phyloP scores from a whole-genome alignment of 2,797 vertebrate species.

The Dermochelys coriacea region DNA sequence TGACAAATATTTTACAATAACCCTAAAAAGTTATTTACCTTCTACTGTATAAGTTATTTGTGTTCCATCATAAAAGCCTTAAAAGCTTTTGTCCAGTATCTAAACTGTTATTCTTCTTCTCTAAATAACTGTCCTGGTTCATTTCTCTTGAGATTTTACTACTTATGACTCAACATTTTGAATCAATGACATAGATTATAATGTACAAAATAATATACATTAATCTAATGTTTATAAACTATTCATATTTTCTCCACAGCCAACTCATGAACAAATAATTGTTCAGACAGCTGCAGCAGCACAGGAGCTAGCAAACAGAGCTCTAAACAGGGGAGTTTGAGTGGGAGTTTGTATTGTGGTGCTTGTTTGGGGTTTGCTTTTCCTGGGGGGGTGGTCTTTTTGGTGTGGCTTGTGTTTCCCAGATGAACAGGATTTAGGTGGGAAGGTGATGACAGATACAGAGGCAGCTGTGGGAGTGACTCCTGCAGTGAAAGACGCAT shows the following conservation, averaged over 20 bases:
- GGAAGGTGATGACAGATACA: too few relatives aligned
- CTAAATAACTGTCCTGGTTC: neutral
- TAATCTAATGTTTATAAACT: neutral
- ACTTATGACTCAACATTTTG: neutral
- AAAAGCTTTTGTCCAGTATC: neutral
- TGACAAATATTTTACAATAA: neutral
- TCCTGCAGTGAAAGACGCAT: too few relatives aligned
- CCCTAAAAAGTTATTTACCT: constrained; percentile 31
- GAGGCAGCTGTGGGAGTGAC: too few relatives aligned
- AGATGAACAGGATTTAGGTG: too few relatives aligned
- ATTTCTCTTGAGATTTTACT: neutral
- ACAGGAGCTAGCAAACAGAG: too few relatives aligned
- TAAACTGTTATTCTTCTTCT: neutral
- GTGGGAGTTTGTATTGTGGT: too few relatives aligned
- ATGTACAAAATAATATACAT: neutral
- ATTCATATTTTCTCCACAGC: neutral
- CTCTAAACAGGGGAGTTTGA: too few relatives aligned
- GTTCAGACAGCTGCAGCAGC: too few relatives aligned
- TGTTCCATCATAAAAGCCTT: neutral
- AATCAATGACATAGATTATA: neutral
- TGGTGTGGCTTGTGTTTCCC: too few relatives aligned
- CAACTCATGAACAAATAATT: neutral
- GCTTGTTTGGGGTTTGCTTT: too few relatives aligned
- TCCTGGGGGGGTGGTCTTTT: too few relatives aligned
- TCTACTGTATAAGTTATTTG: neutral